phyloP scores from a whole-genome alignment of 2,797 vertebrate genomes.

The Manis pentadactyla region DNA sequence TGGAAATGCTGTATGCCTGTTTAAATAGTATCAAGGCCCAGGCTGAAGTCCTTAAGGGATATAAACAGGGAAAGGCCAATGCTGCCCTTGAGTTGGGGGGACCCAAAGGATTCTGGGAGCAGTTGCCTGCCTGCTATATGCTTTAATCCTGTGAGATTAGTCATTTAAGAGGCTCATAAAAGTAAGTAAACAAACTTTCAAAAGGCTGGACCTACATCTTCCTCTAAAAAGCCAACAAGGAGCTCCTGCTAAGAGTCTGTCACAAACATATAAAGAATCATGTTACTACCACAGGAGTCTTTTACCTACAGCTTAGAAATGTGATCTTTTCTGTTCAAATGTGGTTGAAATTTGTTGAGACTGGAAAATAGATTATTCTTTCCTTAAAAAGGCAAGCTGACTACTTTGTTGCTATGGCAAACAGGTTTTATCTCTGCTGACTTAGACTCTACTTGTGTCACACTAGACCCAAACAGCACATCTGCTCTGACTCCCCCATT shows the following conservation, averaged over 20 bases:
- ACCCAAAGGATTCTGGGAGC: slow-evolving; percentile 70
- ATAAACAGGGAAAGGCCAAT: background rate
- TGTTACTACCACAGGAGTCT: slow-evolving; percentile 85
- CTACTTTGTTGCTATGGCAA: slow-evolving; percentile 72
- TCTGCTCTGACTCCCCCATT: slow-evolving; percentile 44
- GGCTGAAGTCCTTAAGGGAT: background rate
- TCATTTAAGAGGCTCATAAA: slow-evolving; percentile 85
- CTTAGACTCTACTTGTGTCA: slow-evolving; percentile 44
- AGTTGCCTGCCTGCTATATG: slow-evolving; percentile 78
- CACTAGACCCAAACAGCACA: slow-evolving; percentile 49
- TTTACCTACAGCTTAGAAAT: slow-evolving; percentile 88
- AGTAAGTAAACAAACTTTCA: slow-evolving; percentile 87
- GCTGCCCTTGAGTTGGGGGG: background rate
- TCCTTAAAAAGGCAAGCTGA: slow-evolving; percentile 81
- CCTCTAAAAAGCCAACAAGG: slow-evolving; percentile 85
- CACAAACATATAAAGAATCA: slow-evolving; percentile 86
- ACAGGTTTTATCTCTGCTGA: slow-evolving; percentile 69
- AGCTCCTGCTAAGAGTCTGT: slow-evolving; percentile 84
- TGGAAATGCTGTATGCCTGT: background rate
- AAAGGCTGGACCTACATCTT: slow-evolving; percentile 82
- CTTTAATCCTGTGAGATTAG: slow-evolving; percentile 80
- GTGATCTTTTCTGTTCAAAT: slow-evolving; percentile 86
- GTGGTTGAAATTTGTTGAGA: slow-evolving; percentile 87
- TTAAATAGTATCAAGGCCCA: background rate
- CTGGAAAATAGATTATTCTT: slow-evolving; percentile 88